Conservation (phyloP, 2,113 vertebrate genomes). For the Myotis davidii region DNA sequence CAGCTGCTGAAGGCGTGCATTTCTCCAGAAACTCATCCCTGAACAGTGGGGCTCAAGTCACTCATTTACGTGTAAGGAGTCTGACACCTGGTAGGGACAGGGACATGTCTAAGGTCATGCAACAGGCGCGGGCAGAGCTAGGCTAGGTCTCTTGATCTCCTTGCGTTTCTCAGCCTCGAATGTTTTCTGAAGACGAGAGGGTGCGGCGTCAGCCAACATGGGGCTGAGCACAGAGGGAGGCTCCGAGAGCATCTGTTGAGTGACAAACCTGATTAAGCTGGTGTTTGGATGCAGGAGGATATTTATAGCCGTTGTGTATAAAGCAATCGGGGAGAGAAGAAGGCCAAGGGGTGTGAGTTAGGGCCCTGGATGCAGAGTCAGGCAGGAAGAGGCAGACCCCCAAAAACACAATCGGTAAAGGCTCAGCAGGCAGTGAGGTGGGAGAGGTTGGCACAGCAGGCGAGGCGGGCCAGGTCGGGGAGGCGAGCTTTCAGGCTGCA, state of each 20-base stretch:
- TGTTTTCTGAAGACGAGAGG: background rate
- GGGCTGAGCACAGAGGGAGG: background rate
- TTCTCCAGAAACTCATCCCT: constrained; percentile 44
- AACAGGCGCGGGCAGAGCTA: background rate
- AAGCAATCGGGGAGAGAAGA: background rate
- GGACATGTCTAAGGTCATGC: background rate
- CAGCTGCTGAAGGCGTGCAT: constrained; percentile 60
- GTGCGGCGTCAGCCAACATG: background rate
- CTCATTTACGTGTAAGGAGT: background rate
- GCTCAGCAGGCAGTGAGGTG: background rate
- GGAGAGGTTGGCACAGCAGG: background rate
- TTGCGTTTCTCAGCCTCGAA: background rate
- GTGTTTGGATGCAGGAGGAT: background rate
- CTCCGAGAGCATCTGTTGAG: background rate
- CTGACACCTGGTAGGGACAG: background rate
- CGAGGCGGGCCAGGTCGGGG: background rate
- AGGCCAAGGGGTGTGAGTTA: background rate
- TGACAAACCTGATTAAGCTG: background rate
- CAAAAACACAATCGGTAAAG: background rate
- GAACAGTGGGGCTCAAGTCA: background rate
- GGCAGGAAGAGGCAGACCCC: background rate
- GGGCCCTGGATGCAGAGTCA: background rate
- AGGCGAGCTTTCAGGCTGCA: background rate
- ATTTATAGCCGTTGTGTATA: background rate
- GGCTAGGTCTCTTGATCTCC: background rate